Percentiles rank a stretch among this genome's conserved stretches.
phyloP scores from a whole-genome alignment of 2,113 vertebrate species.

The Propithecus coquereli region DNA sequence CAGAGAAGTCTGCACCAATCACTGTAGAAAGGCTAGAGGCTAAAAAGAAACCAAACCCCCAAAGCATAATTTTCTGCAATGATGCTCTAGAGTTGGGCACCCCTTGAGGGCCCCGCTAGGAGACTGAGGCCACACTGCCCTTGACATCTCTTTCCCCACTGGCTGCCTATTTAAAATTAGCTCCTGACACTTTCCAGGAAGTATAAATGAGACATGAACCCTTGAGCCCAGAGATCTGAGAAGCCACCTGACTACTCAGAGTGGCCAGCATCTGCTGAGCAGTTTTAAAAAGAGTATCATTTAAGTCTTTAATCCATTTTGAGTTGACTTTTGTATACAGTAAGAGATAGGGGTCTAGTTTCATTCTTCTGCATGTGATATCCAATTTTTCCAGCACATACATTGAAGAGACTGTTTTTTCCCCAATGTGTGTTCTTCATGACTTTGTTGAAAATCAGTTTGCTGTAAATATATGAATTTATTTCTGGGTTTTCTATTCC shows the following conservation, averaged over 20 bases:
- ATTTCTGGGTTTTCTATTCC: background rate
- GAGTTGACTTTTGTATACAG: background rate
- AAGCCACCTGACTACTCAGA: background rate
- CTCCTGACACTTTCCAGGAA: constrained; percentile 51
- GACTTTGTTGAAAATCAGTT: background rate
- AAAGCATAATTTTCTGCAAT: background rate
- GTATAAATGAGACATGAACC: background rate
- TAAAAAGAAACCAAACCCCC: background rate
- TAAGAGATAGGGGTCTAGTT: background rate
- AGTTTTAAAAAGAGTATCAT: background rate
- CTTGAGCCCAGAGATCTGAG: background rate
- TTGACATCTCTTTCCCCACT: background rate
- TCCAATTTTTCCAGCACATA: background rate
- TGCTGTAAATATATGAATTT: background rate
- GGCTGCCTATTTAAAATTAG: background rate
- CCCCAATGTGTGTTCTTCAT: background rate
- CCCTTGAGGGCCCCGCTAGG: background rate
- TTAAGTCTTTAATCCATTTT: background rate
- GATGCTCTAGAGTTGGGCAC: background rate
- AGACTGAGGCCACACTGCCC: background rate
- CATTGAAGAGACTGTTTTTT: background rate
- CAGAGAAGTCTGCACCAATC: background rate
- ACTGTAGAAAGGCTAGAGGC: background rate
- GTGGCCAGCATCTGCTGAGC: background rate
- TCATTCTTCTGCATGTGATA: background rate